Percentiles rank a stretch among this genome's conserved stretches.
Evolutionary conservation across 2,888 invertebrate genomes (phyloP).

Genomic region (Coecobrya sp.): DNA sequence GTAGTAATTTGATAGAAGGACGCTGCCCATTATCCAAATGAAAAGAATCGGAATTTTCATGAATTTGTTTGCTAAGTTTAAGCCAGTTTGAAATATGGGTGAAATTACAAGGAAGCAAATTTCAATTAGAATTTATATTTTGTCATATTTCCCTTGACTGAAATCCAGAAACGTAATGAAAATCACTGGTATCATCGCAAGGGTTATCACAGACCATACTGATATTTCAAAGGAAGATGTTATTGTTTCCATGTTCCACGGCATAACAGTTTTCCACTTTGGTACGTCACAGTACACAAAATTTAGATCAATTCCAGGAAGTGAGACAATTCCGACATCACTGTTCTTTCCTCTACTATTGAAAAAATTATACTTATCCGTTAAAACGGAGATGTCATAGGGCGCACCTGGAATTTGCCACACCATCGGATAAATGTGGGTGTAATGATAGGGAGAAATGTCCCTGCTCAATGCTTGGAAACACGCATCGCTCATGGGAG

Average conservation of each 20-base stretch:
- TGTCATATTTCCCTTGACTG: too few species aligned
- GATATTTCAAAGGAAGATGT: not conserved
- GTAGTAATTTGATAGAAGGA: too few species aligned
- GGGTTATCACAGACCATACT: not conserved
- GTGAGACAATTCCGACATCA: not conserved
- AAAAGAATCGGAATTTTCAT: not conserved
- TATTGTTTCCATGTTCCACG: not conserved
- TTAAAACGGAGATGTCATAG: not conserved
- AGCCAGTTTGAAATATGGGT: not conserved
- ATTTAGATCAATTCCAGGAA: not conserved
- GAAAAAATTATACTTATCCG: too few species aligned
- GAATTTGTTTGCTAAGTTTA: not conserved
- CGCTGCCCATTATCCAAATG: not conserved
- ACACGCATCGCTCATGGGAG: not conserved
- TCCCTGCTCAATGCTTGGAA: not conserved
- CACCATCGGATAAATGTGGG: not conserved
- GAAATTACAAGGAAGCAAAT: not conserved
- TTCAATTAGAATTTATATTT: not conserved
- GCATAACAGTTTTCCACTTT: not conserved
- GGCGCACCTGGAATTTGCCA: not conserved
- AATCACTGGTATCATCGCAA: not conserved
- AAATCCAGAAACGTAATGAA: too few species aligned
- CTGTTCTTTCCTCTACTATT: too few species aligned
- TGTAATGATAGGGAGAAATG: too few species aligned
- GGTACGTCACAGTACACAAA: conserved; percentile 6